Conservation (phyloP, 2,888 invertebrate genomes). For the Heliconius ismenius region DNA sequence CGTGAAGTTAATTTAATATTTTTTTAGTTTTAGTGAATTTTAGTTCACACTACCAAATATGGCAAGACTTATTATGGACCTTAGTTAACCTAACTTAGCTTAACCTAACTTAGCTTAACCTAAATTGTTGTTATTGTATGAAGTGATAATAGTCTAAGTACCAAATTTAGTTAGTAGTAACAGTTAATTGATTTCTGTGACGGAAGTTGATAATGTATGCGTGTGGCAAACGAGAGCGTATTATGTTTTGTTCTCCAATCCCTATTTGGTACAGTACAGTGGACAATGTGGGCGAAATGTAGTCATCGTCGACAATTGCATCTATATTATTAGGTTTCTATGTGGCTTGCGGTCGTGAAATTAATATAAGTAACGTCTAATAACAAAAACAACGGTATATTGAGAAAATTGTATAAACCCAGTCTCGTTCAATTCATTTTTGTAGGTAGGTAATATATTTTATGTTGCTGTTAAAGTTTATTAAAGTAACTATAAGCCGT, state of each 20-base stretch:
- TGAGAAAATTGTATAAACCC: not conserved
- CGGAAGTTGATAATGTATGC: conserved; percentile 68
- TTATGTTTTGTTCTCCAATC: conserved; percentile 52
- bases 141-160: conserved; percentile 50
- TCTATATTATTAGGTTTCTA: conserved; percentile 26
- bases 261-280: conserved; percentile 56
- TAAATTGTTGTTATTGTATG: conserved; percentile 45
- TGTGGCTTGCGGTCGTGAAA: conserved; percentile 19
- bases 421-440: not conserved
- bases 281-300: conserved; percentile 60
- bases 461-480: too few species aligned
- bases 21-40: not conserved
- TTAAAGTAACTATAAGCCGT: too few species aligned
- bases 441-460: not conserved
- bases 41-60: conserved; percentile 51
- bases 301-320: conserved; percentile 55
- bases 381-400: conserved; percentile 1
- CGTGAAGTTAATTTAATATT: too few species aligned
- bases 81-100: too few species aligned
- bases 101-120: too few species aligned
- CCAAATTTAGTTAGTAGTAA: conserved; percentile 55
- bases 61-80: not conserved
- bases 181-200: conserved; percentile 62
- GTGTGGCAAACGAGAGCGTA: conserved; percentile 55
- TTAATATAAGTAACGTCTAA: conserved; percentile 1